phyloP scores from a whole-genome alignment of 1,140 invertebrate species.

The Lepidurus apus region DNA sequence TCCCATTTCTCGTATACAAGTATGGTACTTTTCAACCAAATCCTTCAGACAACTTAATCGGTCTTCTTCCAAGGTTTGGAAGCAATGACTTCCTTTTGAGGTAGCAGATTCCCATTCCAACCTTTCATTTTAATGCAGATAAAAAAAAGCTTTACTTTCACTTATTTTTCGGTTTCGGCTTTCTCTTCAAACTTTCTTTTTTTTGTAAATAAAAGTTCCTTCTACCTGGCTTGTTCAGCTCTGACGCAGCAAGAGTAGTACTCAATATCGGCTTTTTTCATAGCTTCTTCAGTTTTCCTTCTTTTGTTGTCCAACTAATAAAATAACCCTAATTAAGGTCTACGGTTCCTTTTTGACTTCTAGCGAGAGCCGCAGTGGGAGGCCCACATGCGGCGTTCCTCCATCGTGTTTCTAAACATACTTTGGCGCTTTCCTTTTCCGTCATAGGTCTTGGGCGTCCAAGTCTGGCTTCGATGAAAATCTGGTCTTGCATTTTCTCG shows the following conservation, averaged over 20 bases:
- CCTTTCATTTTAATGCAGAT: slow-evolving; percentile 45
- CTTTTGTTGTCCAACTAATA: slow-evolving; percentile 75
- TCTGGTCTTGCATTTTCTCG: slow-evolving; percentile 72
- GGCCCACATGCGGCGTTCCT: neutral
- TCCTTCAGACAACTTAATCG: slow-evolving; percentile 74
- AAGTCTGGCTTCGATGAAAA: slow-evolving; percentile 43
- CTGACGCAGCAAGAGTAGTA: slow-evolving; percentile 86
- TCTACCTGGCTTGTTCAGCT: slow-evolving; percentile 73
- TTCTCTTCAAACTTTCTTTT: neutral
- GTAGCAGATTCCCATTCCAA: slow-evolving; percentile 88
- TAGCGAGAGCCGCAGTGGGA: neutral
- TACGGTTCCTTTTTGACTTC: neutral
- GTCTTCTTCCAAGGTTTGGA: slow-evolving; percentile 82
- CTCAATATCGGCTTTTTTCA: slow-evolving; percentile 84
- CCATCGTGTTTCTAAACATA: slow-evolving; percentile 39
- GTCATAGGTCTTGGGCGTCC: slow-evolving; percentile 48
- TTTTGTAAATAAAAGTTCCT: neutral
- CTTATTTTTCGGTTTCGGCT: slow-evolving; percentile 22
- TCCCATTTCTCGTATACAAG: slow-evolving; percentile 66
- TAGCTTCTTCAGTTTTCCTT: slow-evolving; percentile 80
- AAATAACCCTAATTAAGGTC: slow-evolving; percentile 30
- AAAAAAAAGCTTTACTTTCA: neutral
- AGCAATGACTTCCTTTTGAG: slow-evolving; percentile 61
- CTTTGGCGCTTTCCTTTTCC: slow-evolving; percentile 63
- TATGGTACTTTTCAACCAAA: slow-evolving; percentile 68